Conservation (phyloP, 1,140 invertebrate genomes). For the Tetramorium parvispinum region DNA sequence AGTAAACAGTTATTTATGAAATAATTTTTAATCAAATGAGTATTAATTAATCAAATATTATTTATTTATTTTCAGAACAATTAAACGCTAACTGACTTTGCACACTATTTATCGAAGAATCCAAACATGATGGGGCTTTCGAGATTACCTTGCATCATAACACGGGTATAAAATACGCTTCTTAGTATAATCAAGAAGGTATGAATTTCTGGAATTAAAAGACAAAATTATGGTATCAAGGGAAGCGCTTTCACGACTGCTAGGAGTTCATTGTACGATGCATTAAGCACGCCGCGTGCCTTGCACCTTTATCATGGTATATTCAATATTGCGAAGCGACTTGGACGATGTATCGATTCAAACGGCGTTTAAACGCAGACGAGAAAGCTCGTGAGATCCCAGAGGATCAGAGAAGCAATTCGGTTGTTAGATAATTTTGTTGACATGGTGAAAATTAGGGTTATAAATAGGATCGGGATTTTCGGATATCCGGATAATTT, state of each 20-base stretch:
- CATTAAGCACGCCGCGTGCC: slow-evolving; percentile 1
- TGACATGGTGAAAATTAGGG: slow-evolving; percentile 20
- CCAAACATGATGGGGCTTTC: neutral
- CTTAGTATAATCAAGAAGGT: neutral
- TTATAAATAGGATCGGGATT: too few relatives aligned
- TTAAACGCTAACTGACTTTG: neutral
- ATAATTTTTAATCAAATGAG: neutral
- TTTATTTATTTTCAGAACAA: neutral
- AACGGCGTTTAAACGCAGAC: neutral
- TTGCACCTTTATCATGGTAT: slow-evolving; percentile 40
- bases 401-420: too few relatives aligned
- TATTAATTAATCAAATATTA: neutral
- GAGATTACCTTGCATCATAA: neutral
- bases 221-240: slow-evolving; percentile 9
- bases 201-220: slow-evolving; percentile 22
- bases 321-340: neutral
- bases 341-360: slow-evolving; percentile 9
- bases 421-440: slow-evolving; percentile 38
- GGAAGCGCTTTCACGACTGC: neutral
- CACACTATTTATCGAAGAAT: neutral
- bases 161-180: neutral
- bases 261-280: neutral
- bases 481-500: too few relatives aligned
- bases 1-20: neutral
- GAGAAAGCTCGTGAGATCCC: neutral